Evolutionary conservation across 2,113 vertebrate species (phyloP), one percentile per base, ranked within the genome.

Genomic region (Acrocephalus kingi): DNA sequence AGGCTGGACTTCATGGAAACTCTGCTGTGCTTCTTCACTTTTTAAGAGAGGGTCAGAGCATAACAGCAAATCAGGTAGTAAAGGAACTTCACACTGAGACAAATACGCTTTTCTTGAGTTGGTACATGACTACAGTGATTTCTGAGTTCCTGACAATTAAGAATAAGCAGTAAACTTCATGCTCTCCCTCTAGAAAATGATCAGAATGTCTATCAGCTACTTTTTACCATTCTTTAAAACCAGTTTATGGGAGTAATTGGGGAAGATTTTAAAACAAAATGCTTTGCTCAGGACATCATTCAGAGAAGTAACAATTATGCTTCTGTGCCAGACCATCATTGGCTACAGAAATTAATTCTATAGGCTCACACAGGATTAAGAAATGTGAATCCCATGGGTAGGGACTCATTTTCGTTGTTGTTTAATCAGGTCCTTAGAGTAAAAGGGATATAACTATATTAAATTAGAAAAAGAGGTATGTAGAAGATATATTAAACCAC

Each of bases 381-480:
- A 92, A 95, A 93, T 1, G 2, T 89, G 83, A 46, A 77, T 93
- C 75, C n/a, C 90, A 43, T 48, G 90, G 68, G 80, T 54, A 85
- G 46, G 51, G 68, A 21, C 54, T 95, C 4, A 21, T 72, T 96
- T 95, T 91, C 35, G 35, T 35, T 89, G 37, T 84, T 87, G 67
- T 88, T 95, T 92, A 94, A 90, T 95, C 62, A 82, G 62, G 41
- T 84, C 83, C 80, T 95, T 90, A 27, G 77, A 78, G 78, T 92
- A 72, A 95, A 95, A 95, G 76, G 39, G 51, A 62, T 96, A 78
- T 63, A 89, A 62, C 62, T 91, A 51, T 80, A 92, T 88, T 90
- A 72, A 88, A 96, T 93, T 93, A 95, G 91, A 72, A 85, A 78
- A 94, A 73, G 79, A 93, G 78, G 94, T 90, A 92, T 74, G 55